Evolutionary conservation across 2,797 vertebrate species (phyloP).

Genomic region (Cirrhinus mrigala): DNA sequence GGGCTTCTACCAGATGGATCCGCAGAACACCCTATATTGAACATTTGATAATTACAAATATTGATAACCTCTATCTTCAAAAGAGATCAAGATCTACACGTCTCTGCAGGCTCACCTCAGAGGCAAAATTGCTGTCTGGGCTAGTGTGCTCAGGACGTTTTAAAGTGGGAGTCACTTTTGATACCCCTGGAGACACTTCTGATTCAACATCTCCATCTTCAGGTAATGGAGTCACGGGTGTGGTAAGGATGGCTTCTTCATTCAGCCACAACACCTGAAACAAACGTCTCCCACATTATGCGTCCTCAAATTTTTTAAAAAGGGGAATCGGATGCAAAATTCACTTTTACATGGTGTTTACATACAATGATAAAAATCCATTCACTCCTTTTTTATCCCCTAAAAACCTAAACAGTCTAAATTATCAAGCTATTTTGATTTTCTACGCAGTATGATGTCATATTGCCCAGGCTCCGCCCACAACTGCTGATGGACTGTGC

Average conservation of each 20-base stretch:
- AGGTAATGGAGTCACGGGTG: slow-evolving; percentile 71
- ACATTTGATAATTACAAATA: background rate
- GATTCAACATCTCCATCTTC: slow-evolving; percentile 64
- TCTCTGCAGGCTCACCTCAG: slow-evolving; percentile 77
- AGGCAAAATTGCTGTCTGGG: slow-evolving; percentile 84
- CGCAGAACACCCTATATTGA: slow-evolving; percentile 85
- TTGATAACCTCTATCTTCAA: background rate
- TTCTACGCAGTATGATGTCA: too few species aligned
- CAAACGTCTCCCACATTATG: background rate
- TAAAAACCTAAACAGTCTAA: too few species aligned
- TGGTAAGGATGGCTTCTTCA: slow-evolving; percentile 74
- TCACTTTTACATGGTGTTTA: too few species aligned
- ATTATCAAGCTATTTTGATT: too few species aligned
- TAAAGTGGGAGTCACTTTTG: slow-evolving; percentile 69
- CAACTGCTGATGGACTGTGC: too few species aligned
- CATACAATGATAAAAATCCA: too few species aligned
- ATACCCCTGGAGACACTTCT: slow-evolving; percentile 66
- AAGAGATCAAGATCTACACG: background rate
- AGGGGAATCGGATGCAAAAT: too few species aligned
- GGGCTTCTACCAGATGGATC: slow-evolving; percentile 88
- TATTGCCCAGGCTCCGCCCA: too few species aligned
- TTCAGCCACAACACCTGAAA: slow-evolving; percentile 87
- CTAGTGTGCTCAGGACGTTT: slow-evolving; percentile 80
- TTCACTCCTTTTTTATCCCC: too few species aligned
- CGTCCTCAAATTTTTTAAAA: background rate